These are phyloP conservation scores for Tribolium castaneum DNA, from an alignment of 1,140 invertebrate genomes.

Conservation along the genomic window DNA sequence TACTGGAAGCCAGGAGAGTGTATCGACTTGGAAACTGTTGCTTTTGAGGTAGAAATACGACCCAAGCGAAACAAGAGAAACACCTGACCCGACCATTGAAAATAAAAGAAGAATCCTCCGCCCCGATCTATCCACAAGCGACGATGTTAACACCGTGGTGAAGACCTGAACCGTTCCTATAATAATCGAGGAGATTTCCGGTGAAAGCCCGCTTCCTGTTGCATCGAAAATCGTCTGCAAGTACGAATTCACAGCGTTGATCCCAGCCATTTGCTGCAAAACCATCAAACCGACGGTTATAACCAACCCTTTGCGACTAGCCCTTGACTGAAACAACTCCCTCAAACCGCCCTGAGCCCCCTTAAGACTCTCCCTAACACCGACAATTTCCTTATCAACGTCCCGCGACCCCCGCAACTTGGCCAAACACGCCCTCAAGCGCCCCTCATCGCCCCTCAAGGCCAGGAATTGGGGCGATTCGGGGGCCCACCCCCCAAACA, in stretches of 20 bases:
- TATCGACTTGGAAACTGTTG: constrained; percentile 49
- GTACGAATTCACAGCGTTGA: constrained; percentile 85
- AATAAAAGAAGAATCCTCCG: constrained; percentile 76
- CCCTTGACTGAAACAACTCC: constrained; percentile 68
- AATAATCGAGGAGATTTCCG: constrained; percentile 77
- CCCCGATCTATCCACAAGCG: constrained; percentile 80
- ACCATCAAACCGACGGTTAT: constrained; percentile 76
- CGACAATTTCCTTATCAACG: constrained; percentile 70
- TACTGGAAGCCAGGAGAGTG: constrained; percentile 58
- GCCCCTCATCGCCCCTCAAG: neutral
- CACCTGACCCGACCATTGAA: constrained; percentile 72
- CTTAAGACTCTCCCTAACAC: constrained; percentile 60
- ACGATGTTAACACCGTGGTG: constrained; percentile 73
- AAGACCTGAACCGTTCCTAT: constrained; percentile 77
- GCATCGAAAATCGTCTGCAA: constrained; percentile 76
- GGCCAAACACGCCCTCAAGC: constrained; percentile 44
- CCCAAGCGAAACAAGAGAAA: constrained; percentile 53
- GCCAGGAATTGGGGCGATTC: constrained; percentile 76
- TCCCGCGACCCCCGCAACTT: constrained; percentile 52
- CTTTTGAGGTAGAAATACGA: constrained; percentile 56
- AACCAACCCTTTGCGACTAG: constrained; percentile 71
- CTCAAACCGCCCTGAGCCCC: constrained; percentile 59
- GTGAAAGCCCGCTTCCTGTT: constrained; percentile 69
- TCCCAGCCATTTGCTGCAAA: constrained; percentile 82
- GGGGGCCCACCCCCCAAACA: constrained; percentile 69